These are phyloP conservation scores for Hydrochoerus hydrochaeris DNA, from an alignment of 2,113 vertebrate species.

Conservation along the genomic window DNA sequence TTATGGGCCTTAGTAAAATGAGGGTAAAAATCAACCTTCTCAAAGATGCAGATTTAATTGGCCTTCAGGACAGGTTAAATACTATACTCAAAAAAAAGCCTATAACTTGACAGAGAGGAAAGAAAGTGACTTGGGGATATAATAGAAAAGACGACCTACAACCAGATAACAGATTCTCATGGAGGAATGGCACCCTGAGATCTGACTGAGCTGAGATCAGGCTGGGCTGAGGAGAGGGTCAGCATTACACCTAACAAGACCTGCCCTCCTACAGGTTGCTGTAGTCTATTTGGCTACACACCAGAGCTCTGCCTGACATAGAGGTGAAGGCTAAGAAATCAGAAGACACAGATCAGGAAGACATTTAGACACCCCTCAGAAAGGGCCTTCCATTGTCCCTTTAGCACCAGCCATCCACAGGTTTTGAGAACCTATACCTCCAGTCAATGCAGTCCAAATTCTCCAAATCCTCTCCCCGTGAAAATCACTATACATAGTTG, in stretches of 20 bases:
- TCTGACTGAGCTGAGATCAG: neutral
- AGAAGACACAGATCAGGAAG: slow-evolving; percentile 10
- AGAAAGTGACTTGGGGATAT: neutral
- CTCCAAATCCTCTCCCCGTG: neutral
- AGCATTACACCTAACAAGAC: neutral
- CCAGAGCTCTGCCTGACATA: neutral
- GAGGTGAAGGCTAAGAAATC: neutral
- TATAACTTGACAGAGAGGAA: neutral
- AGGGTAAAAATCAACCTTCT: neutral
- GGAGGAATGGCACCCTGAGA: neutral
- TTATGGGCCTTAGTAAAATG: neutral
- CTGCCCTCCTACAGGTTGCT: neutral
- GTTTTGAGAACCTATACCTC: neutral
- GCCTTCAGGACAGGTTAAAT: neutral
- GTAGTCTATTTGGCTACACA: neutral
- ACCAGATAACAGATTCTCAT: neutral
- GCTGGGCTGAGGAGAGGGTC: neutral
- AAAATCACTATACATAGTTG: neutral
- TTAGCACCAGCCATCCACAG: neutral
- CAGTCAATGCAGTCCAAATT: neutral
- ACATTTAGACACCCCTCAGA: neutral
- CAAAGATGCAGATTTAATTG: neutral
- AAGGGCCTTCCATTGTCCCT: neutral
- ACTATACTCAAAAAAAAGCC: neutral
- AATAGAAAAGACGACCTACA: neutral